A percentile compares a stretch with the other conserved stretches of the same genome.
These are phyloP conservation scores for Cygnus atratus DNA, from an alignment of 2,113 vertebrate genomes.

Conservation along the genomic window DNA sequence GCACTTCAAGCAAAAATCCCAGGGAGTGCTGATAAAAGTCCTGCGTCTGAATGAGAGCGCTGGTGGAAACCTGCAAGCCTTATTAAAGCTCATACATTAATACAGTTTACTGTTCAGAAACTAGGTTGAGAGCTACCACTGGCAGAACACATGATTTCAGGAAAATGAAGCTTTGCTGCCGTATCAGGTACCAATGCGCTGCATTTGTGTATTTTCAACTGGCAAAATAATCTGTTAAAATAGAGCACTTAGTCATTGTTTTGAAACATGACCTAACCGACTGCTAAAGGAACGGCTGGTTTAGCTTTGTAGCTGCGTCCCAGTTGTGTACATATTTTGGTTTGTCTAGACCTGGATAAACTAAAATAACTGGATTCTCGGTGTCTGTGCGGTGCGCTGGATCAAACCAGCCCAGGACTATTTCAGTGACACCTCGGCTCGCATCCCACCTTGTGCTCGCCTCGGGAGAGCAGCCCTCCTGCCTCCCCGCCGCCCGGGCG, in stretches of 20 bases:
- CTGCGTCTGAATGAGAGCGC: not conserved
- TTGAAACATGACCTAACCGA: constrained; percentile 62
- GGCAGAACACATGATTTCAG: not conserved
- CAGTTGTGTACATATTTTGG: constrained; percentile 43
- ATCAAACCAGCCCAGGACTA: not conserved
- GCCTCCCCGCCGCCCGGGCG: not conserved
- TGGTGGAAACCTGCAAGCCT: accelerated
- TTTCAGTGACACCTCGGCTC: constrained; percentile 11
- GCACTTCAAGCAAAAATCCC: not conserved
- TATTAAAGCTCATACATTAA: not conserved
- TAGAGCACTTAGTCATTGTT: constrained; percentile 70
- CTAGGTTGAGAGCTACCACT: accelerated
- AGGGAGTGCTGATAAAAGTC: not conserved
- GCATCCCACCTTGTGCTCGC: not conserved
- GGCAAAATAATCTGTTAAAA: constrained; percentile 54
- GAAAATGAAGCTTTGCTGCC: not conserved
- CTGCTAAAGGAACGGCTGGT: constrained; percentile 35
- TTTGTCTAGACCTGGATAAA: constrained; percentile 53
- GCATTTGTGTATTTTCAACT: constrained; percentile 29
- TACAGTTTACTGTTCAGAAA: not conserved
- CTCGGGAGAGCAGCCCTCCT: not conserved
- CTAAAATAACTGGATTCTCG: constrained; percentile 49
- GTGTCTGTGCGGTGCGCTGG: not conserved
- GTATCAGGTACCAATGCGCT: not conserved
- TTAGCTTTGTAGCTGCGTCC: constrained; percentile 4